phyloP scores from a whole-genome alignment of 2,113 vertebrate genomes.

The Colaptes auratus region DNA sequence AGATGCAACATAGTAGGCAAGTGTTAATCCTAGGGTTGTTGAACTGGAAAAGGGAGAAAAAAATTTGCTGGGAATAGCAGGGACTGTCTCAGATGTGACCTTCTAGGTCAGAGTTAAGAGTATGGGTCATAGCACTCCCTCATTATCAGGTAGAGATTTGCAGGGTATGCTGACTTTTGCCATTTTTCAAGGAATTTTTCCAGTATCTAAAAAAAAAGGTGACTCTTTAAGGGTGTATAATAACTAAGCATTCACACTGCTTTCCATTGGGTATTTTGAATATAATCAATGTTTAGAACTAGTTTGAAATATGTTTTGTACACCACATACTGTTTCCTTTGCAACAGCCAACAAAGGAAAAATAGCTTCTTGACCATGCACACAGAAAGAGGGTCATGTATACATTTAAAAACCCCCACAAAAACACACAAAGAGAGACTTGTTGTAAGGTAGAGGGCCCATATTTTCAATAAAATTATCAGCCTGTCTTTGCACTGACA shows the following conservation, averaged over 20 bases:
- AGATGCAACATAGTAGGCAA: not conserved
- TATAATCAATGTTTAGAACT: not conserved
- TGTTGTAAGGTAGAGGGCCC: not conserved
- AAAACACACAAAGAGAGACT: not conserved
- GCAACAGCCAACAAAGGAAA: not conserved
- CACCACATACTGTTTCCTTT: not conserved
- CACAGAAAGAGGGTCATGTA: not conserved
- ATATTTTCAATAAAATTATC: not conserved
- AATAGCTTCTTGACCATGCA: not conserved
- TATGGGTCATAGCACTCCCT: rapidly evolving
- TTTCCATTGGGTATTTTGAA: not conserved
- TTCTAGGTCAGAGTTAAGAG: not conserved
- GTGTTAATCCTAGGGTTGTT: not conserved
- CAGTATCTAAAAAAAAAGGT: not conserved
- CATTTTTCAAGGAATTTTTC: not conserved
- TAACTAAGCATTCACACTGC: not conserved
- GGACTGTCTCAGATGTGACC: not conserved
- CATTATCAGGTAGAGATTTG: not conserved
- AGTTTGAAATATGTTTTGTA: not conserved
- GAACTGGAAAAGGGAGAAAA: not conserved
- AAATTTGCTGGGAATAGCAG: not conserved
- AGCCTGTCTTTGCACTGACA: not conserved
- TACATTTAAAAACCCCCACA: not conserved
- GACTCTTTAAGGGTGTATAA: not conserved
- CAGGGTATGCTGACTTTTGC: not conserved